Conservation (phyloP, 2,888 invertebrate species). For the Amblyjoppa proteus region DNA sequence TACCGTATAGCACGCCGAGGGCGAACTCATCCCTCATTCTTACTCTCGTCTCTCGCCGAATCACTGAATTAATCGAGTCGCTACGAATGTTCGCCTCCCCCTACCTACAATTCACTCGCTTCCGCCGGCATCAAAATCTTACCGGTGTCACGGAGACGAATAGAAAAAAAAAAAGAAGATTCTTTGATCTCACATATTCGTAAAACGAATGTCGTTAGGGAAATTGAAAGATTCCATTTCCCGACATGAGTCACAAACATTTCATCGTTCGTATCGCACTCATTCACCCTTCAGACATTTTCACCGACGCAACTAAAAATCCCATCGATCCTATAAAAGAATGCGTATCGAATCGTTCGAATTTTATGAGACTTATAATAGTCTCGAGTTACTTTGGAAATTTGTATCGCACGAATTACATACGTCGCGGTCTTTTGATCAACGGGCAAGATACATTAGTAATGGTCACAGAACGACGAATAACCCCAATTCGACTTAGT, state of each 20-base stretch:
- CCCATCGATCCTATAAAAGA: background rate
- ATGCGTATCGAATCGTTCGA: background rate
- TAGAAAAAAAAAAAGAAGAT: slow-evolving; percentile 1
- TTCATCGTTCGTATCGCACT: background rate
- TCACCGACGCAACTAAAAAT: background rate
- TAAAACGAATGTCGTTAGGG: slow-evolving; percentile 37
- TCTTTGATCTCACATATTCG: slow-evolving; percentile 51
- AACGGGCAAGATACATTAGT: too few species aligned
- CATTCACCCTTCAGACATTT: background rate
- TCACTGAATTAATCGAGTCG: slow-evolving; percentile 64
- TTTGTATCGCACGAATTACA: background rate
- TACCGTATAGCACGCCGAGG: slow-evolving; percentile 14
- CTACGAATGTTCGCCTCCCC: slow-evolving; percentile 12
- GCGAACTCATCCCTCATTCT: slow-evolving; percentile 36
- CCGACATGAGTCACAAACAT: background rate
- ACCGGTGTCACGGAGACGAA: slow-evolving; percentile 3
- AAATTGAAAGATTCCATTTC: slow-evolving; percentile 41
- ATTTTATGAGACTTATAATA: background rate
- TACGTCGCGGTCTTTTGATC: too few species aligned
- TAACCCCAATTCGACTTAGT: too few species aligned
- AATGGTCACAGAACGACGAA: too few species aligned
- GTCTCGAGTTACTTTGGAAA: background rate
- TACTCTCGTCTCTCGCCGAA: slow-evolving; percentile 33
- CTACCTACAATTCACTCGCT: background rate
- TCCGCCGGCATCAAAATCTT: slow-evolving; percentile 2